These are phyloP conservation scores for honey bee (Apis mellifera) DNA, from an alignment of 1,140 invertebrate species.

Conservation along the genomic window DNA sequence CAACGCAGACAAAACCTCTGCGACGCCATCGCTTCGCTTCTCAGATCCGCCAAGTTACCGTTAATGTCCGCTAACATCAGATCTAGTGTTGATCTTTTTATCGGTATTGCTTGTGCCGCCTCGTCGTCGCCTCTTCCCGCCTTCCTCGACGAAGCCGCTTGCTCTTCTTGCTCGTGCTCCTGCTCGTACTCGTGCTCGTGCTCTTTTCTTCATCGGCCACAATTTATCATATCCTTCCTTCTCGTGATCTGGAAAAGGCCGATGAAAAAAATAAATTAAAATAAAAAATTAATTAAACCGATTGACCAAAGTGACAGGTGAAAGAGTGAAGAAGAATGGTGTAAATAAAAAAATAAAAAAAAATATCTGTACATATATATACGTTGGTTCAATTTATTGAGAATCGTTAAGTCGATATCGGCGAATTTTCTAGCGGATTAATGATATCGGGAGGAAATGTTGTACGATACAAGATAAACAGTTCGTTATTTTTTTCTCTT, in stretches of 20 bases:
- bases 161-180: slow-evolving; percentile 64
- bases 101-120: slow-evolving; percentile 64
- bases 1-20: slow-evolving; percentile 96
- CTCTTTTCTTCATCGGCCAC: slow-evolving; percentile 74
- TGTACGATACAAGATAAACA: too few species aligned
- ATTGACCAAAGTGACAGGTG: too few species aligned
- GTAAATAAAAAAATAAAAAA: too few species aligned
- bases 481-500: neutral
- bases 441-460: too few species aligned
- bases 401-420: too few species aligned
- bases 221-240: slow-evolving; percentile 72
- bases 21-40: slow-evolving; percentile 87
- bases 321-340: too few species aligned
- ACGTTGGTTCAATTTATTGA: too few species aligned
- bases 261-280: too few species aligned
- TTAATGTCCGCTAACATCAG: slow-evolving; percentile 82
- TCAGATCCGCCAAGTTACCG: slow-evolving; percentile 81
- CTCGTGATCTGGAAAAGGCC: slow-evolving; percentile 67
- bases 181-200: slow-evolving; percentile 63
- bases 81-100: slow-evolving; percentile 73
- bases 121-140: slow-evolving; percentile 57
- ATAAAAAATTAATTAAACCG: too few species aligned
- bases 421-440: too few species aligned
- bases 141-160: slow-evolving; percentile 58
- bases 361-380: too few species aligned